phyloP scores from a whole-genome alignment of 2,797 vertebrate species.

The Gobionotothen gibberifrons region DNA sequence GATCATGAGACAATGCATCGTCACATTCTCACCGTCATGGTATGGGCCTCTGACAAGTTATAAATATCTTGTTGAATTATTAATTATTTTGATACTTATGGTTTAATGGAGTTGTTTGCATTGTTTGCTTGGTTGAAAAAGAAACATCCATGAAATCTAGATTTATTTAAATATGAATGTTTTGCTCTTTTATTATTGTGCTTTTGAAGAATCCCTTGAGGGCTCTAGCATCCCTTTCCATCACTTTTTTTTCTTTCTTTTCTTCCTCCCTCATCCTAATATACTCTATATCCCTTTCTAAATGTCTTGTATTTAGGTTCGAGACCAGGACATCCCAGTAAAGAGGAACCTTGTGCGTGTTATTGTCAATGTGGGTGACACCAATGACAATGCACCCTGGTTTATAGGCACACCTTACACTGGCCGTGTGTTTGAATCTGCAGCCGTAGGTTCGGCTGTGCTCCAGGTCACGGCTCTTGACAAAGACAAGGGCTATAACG shows the following conservation, averaged over 20 bases:
- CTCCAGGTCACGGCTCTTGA: slow-evolving; percentile 94
- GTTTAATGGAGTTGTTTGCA: slow-evolving; percentile 15
- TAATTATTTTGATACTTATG: not conserved
- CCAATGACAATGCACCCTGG: slow-evolving; percentile 96
- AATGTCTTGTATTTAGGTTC: slow-evolving; percentile 83
- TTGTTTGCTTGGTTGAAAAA: slow-evolving; percentile 13
- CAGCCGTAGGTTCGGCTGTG: slow-evolving; percentile 91
- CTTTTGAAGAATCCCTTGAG: not conserved
- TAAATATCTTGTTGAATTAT: not conserved
- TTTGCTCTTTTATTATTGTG: slow-evolving; percentile 10
- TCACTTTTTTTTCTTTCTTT: slow-evolving; percentile 1
- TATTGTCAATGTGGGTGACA: slow-evolving; percentile 91
- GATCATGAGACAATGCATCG: slow-evolving; percentile 94
- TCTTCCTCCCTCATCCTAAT: not conserved
- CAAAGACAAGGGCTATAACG: slow-evolving; percentile 96
- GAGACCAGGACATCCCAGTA: slow-evolving; percentile 98
- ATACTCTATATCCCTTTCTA: not conserved
- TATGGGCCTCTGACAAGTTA: slow-evolving; percentile 61
- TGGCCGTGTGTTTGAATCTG: slow-evolving; percentile 92
- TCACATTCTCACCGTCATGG: slow-evolving; percentile 96
- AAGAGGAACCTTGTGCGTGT: slow-evolving; percentile 95
- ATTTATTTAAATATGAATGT: slow-evolving; percentile 10
- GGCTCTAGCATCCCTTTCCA: not conserved
- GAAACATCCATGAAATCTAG: slow-evolving; percentile 22
- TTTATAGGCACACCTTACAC: slow-evolving; percentile 92